Percentiles rank a stretch among this genome's conserved stretches.
phyloP scores from a whole-genome alignment of 2,113 vertebrate genomes.

The Gymnorhina tibicen region DNA sequence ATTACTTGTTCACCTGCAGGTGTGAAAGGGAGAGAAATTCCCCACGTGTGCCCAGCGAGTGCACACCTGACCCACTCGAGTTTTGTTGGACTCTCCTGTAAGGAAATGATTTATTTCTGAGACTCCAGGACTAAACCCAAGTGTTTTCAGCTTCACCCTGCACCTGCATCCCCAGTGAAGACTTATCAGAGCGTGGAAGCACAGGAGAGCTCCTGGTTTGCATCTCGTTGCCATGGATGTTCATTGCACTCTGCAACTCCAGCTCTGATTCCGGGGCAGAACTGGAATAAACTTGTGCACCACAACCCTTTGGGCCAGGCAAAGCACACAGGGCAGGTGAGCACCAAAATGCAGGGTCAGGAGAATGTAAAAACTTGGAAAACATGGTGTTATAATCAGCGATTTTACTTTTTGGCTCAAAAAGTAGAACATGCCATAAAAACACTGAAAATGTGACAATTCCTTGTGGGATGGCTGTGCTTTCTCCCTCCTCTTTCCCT shows the following conservation, averaged over 20 bases:
- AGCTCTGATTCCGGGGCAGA: background rate
- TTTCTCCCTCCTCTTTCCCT: background rate
- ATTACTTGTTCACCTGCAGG: background rate
- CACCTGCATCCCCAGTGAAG: background rate
- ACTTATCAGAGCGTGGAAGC: background rate
- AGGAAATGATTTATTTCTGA: background rate
- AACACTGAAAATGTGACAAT: background rate
- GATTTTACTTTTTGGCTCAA: background rate
- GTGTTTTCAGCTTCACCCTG: background rate
- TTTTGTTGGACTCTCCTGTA: background rate
- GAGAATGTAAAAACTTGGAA: background rate
- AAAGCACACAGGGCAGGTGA: background rate
- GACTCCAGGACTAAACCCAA: background rate
- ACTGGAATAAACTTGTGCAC: rapidly evolving
- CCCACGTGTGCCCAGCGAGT: rapidly evolving
- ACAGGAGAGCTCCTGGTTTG: background rate
- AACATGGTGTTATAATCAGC: rapidly evolving
- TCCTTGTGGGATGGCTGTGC: background rate
- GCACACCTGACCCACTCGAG: background rate
- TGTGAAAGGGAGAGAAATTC: background rate
- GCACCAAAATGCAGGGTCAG: background rate
- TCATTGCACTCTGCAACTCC: background rate
- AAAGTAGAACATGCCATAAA: too few species aligned
- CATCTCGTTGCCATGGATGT: background rate
- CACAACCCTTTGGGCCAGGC: background rate